Conservation (phyloP, 2,113 vertebrate genomes). For the Lamprotornis superbus region DNA sequence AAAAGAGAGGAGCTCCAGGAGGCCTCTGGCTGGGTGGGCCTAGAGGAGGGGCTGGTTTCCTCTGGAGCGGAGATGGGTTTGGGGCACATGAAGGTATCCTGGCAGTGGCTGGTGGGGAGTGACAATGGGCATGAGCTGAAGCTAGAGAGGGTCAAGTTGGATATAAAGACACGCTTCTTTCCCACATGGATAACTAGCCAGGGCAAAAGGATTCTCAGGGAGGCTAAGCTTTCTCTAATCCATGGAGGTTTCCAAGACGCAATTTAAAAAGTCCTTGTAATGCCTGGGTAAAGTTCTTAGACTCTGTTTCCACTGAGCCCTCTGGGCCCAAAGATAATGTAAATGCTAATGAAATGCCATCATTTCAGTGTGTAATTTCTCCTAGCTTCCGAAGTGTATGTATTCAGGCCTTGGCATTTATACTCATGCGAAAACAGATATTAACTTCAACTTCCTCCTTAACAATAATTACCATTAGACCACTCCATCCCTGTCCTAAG, state of each 20-base stretch:
- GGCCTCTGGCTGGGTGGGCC: neutral
- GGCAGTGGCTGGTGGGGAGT: neutral
- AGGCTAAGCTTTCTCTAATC: neutral
- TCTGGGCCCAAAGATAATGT: neutral
- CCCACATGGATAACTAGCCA: neutral
- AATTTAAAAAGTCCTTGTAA: neutral
- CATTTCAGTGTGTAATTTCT: neutral
- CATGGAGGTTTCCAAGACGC: neutral
- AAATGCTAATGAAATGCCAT: slow-evolving; percentile 30
- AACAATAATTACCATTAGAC: neutral
- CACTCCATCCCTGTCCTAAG: neutral
- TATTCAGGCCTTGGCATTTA: slow-evolving; percentile 8
- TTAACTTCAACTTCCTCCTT: neutral
- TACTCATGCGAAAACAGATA: neutral
- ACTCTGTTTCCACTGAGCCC: neutral
- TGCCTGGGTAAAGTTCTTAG: neutral
- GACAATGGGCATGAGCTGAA: neutral
- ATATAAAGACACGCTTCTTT: neutral
- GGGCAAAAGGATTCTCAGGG: neutral
- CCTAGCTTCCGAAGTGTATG: neutral
- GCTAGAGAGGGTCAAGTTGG: neutral
- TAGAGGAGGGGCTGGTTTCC: neutral
- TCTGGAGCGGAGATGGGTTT: neutral
- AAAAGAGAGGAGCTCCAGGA: neutral
- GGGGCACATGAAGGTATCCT: neutral